Base-by-base conservation (phyloP, 2,797 vertebrate species). In the Apogon talboti region DNA sequence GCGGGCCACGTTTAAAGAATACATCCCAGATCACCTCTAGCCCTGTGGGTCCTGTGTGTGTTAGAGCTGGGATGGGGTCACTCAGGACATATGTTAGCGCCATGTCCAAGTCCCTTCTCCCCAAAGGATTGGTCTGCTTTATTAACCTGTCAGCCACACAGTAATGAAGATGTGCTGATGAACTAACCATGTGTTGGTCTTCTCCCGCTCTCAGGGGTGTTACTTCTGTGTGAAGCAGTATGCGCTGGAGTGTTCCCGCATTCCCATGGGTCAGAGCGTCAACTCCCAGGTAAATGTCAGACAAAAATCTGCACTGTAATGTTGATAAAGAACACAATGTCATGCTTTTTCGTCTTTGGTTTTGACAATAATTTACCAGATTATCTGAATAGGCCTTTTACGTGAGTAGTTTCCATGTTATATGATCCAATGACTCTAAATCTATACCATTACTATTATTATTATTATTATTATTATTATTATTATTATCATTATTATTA, bases 211-310 rank as follows among this genome's bases (percentile, higher is more conserved):
- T 64, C 75, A 99, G 97, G 98, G 97, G 40, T 98, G 94, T 88
- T 99, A 99, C 89, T 99, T 99, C 91, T 98, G 97, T 74, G 97
- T 99, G 88, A 99, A 98, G 92, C 97, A 99, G 86, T 98, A 98
- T 0, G 98, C 98, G 0, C 89, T 99, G 80, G 98, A 99, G 86
- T 99, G 97, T 90, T 98, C 97, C 0, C 94, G 96, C 56, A 98
- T 99, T 74, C 98, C 97, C 71, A 97, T 99, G 97, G 98, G 97
- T 54, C 98, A 99, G 89, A 95, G 96, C 0, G 97, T 99, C 84
- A 99, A 99, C 89, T 98, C 97, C 14, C 97, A 99, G 98, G 98
- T 99, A 96, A 91, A 74, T 65, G 11, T 53, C 2, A 12, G 28
- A 33, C 12, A 43, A 21, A 42, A 14, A 21, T 16, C 30, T 66